A percentile compares a stretch with the other conserved stretches of the same genome.
Conservation (phyloP, 2,797 vertebrate genomes). For the Sandelia bainsii region DNA sequence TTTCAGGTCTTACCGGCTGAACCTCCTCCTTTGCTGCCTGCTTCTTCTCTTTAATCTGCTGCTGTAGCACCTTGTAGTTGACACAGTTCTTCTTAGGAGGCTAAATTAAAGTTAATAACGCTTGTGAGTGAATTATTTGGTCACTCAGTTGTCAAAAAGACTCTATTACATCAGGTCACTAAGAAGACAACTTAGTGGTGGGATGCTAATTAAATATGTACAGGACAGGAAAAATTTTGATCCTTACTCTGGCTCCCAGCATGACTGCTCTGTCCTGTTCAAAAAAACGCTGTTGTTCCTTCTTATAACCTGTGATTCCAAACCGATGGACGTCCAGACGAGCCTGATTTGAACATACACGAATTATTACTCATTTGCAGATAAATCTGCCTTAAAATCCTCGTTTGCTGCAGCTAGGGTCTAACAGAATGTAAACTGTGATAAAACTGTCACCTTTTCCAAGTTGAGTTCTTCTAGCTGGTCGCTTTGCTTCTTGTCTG, state of each 20-base stretch:
- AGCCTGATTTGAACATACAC: constrained; percentile 78
- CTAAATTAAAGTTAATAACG: constrained; percentile 68
- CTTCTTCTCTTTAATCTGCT: constrained; percentile 89
- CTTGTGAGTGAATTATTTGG: neutral
- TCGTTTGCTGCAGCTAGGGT: neutral
- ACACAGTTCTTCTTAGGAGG: constrained; percentile 89
- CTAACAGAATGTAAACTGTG: neutral
- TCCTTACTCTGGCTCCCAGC: constrained; percentile 92
- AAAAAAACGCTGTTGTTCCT: constrained; percentile 91
- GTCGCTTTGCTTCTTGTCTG: constrained; percentile 54
- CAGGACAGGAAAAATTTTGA: neutral
- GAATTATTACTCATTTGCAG: neutral
- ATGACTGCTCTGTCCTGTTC: constrained; percentile 94
- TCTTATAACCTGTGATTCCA: constrained; percentile 94
- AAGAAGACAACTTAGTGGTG: neutral
- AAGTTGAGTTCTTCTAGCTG: constrained; percentile 84
- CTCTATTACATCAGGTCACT: too few relatives aligned
- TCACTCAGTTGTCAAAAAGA: neutral
- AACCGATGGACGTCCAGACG: constrained; percentile 96
- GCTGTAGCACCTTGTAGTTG: constrained; percentile 92
- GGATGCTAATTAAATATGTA: neutral
- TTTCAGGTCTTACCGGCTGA: constrained; percentile 78
- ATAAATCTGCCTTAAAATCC: neutral
- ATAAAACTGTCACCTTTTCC: constrained; percentile 87
- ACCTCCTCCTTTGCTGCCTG: constrained; percentile 79